Evolutionary conservation across 1,140 invertebrate species (phyloP), one percentile per base, ranked within the genome.

Genomic region (Nymphalis io): DNA sequence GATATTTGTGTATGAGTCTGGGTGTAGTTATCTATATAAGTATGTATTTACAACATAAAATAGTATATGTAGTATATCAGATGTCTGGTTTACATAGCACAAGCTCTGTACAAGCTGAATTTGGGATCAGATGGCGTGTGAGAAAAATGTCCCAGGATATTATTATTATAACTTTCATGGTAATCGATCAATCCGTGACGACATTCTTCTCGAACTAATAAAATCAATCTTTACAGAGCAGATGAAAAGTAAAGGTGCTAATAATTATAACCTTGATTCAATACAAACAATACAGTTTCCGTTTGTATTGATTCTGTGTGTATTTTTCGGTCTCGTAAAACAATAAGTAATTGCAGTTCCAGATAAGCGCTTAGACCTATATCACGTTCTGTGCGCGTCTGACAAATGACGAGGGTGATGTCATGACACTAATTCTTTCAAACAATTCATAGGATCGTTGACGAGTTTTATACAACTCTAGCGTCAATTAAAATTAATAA

Each of bases 341-440:
- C 62, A 44, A 72, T 51, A 69, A 53, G 23, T 20, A 44, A 65
- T 64, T 48, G 59, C 15, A 46, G 27, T 20, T 11, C 39, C 46
- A 38, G 51, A 70, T 64, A 60, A 61, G 33, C 44, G 58, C 20
- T 57, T 44, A 27, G 20, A 70, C 69, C 38, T 65, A 13, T 71
- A 48, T 39, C 13, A 2, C 42, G 60, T 58, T 63, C 57, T 33
- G 27, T 33, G 27, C 39, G 58, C 21, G 71, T 42, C 59, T 59
- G 59, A 63, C 66, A 72, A 76, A 76, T 79, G 51, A 76, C 72
- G 23, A 12, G 23, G 48, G 67, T 83, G 81, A 83, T 79, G 79
- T 83, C 81, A 83, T 70, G 68, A 60, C 74, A 74, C 73, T 80
- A 81, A 82, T 82, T 80, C 72, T 73, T 76, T 74, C 72, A 60